These are phyloP conservation scores for Coregonus clupeaformis DNA, from an alignment of 2,113 vertebrate species.

Conservation along the genomic window DNA sequence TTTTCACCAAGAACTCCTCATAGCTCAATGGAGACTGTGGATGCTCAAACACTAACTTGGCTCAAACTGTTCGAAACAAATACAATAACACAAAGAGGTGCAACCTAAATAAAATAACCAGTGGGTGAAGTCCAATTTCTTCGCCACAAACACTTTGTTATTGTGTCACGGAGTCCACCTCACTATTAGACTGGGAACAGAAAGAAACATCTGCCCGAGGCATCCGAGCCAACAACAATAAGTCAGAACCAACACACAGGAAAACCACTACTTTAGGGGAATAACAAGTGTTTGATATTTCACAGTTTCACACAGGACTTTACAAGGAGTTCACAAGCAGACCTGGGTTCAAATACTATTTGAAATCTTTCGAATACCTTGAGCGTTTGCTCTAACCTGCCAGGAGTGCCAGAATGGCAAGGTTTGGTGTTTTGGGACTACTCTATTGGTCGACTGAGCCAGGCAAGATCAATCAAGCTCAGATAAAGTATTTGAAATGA, in stretches of 20 bases:
- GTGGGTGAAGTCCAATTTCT: constrained; percentile 45
- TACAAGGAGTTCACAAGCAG: background rate
- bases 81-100: constrained; percentile 2
- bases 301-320: background rate
- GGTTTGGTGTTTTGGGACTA: no score
- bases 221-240: constrained; percentile 37
- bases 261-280: constrained; percentile 15
- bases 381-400: no score
- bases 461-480: no score
- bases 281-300: background rate
- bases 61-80: constrained; percentile 39
- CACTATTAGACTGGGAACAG: constrained; percentile 2
- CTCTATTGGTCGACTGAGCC: no score
- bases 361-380: no score
- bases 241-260: constrained; percentile 34
- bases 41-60: constrained; percentile 50
- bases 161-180: background rate
- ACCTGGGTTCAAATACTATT: no score
- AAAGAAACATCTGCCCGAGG: constrained; percentile 53
- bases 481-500: no score
- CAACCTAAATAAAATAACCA: constrained; percentile 27
- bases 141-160: constrained; percentile 10
- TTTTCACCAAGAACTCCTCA: constrained; percentile 54
- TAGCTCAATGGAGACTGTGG: constrained; percentile 52
- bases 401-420: no score